Base-by-base conservation (phyloP, 2,797 vertebrate genomes). In the Eospalax fontanierii region DNA sequence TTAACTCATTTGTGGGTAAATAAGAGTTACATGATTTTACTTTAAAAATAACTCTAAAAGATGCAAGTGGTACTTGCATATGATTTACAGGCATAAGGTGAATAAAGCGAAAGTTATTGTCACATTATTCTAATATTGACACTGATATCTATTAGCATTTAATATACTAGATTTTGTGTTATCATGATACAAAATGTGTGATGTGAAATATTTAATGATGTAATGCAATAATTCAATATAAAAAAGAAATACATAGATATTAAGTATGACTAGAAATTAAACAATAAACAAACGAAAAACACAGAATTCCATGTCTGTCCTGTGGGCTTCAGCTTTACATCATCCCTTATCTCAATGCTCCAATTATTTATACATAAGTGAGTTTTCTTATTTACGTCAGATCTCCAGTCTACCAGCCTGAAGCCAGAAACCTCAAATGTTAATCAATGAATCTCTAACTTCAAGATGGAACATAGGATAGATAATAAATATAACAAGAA, bases 381-480 rank as follows among this genome's bases (percentile, higher is more conserved):
- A n/a, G n/a, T n/a, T n/a, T n/a, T n/a, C n/a, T n/a, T n/a, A n/a
- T n/a, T n/a, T 46, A 15, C 18, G 21, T 3, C 21, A 73, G 1
- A 11, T 63, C 46, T 54, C 75, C 12, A 6, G 2, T 63, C 14
- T 14, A 70, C 63, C 18, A 76, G 86, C 11, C 68, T 76, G 22
- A 90, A 89, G 84, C 15, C 33, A 89, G 57, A 50, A 89, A 90
- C 1, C 30, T 89, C 65, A 73, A 57, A 54, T 43, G 76, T 83
- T 89, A 73, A 33, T 19, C n/a, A 74, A 26, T 57, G 22, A 28
- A 78, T 63, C 14, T 86, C 40, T 18, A 87, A 46, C 3, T 88
- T 30, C 12, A 38, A 57, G 6, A 61, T 0, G 75, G 21, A 75
- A 71, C 4, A 3, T 87, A 54, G 0, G 6, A 74, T 71, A 79